Base-by-base conservation (phyloP, 2,113 vertebrate genomes). In the Channa argus region DNA sequence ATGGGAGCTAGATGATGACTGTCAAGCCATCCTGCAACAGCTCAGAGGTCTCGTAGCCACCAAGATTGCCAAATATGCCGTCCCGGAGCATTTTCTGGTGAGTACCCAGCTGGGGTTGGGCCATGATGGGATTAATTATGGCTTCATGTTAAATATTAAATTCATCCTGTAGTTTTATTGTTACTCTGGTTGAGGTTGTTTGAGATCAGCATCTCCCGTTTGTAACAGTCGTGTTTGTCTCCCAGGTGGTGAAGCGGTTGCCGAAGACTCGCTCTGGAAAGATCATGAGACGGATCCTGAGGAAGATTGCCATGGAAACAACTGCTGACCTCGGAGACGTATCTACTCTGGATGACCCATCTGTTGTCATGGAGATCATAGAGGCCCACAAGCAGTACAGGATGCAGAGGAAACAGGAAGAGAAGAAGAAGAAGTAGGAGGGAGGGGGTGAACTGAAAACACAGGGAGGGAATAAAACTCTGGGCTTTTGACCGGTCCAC, bases 191-290 rank as follows among this genome's bases (percentile, higher is more conserved):
- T 71, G 3, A 3, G 49, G 63, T 70, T 74, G 65, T 71, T 53
- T 54, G 62, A 55, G 10, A 9, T 45, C 47, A 56, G 37, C 9
- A 1, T 49, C 9, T 39, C 6, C 47, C 44, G 38, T 37, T 11
- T 4, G 9, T 60, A 60, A 45, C 24, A 0, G 24, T 36, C 4
- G 2, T 10, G 6, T 61, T 63, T 55, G 4, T 33, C 54, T 75
- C 41, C 64, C 86, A 98, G 97, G 92, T 97, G 71, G 97, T 98
- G 47, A 97, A 95, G 62, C 94, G 96, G 38, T 95, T 98, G 69
- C 97, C 97, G 1, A 98, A 98, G 94, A 98, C 97, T 0, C 94
- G 96, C 37, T 98, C 97, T 0, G 97, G 97, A 52, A 98, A 98
- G 86, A 96, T 97, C 76, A 95, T 98, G 97, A 94, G 97, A 71